Base-by-base conservation (phyloP, 2,113 vertebrate species). In the Eptesicus fuscus region DNA sequence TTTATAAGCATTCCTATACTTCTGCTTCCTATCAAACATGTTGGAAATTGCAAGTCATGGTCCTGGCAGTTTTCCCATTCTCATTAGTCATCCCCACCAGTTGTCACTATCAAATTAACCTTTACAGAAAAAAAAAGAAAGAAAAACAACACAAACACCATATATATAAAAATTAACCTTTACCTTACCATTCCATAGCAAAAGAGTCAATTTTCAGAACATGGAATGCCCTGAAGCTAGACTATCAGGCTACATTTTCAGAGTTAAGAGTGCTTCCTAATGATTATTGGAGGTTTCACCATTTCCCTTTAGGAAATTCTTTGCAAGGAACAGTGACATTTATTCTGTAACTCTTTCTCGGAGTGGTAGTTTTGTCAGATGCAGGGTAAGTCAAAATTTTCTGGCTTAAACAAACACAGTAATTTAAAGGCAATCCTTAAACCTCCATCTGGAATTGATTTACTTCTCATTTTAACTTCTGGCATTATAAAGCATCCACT, bases 361-460 rank as follows among this genome's bases (percentile, higher is more conserved):
- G 49, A 74, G 44, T 90, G 70, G 20, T 93, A 47, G 56, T 94
- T 96, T 91, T 88, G 65, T 94, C 88, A 95, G 70, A 93, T 69
- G 22, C 65, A 84, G 47, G 32, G 56, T 32, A 77, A 69, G 44
- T 80, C 70, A 91, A 96, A 91, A 67, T 56, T 61, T 94, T 94
- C 51, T 84, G 82, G 71, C 90, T 94, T 95, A 91, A 80, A 65
- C 47, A 76, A 93, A 94, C 83, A 91, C 32, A 94, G 18, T 84
- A 78, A 95, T 93, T 90, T 96, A 80, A 93, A 84, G 96, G 87
- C 95, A 83, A 35, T 84, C 69, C 51, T 25, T 69, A 80, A 53
- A 63, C 42, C 40, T 44, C 79, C 92, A 92, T 96, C 90, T 96
- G 93, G 92, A 93, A 93, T 53, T 91, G 93, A 95, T 97, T 96